Base-by-base conservation (phyloP, 2,113 vertebrate genomes). In the Eptesicus fuscus region DNA sequence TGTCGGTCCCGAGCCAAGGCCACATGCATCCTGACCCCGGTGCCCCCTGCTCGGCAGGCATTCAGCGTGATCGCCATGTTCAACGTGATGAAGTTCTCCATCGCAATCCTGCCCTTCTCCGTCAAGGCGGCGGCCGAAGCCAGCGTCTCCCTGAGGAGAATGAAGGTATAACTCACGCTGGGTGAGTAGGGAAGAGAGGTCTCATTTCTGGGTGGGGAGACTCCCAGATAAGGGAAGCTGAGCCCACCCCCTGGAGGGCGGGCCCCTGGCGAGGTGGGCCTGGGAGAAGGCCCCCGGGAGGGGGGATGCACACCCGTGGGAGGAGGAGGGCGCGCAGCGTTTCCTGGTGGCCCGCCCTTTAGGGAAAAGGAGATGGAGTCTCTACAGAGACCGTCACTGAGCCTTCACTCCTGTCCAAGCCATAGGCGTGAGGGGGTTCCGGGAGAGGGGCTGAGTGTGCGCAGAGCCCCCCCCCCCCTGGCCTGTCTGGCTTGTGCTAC, bases 1-100 rank as follows among this genome's bases (percentile, higher is more conserved):
- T 23, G 16, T 53, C 13, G 44, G 30, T 77, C 74, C 70, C 83
- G 69, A 53, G 82, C 40, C 35, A 70, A 87, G 40, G 59, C 51
- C 44, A 5, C 51, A 23, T 20, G 70, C 47, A 14, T 51, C 47
- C 79, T 92, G 37, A 97, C 56, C 17, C 30, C 30, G 22, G 49
- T 84, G 85, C 78, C 7, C 96, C 94, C 90, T 95, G 16, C 91
- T 78, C 96, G 79, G 25, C 79, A 99, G 99, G 99, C 98, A 5
- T 99, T 99, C 78, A 99, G 98, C 40, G 98, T 98, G 91, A 99
- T 99, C 9, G 97, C 98, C 92, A 98, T 99, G 96, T 99, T 99
- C 97, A 99, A 98, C 83, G 96, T 98, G 84, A 98, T 99, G 98
- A 98, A 97, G 96, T 98, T 99, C 97, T 97, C 97, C 14, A 93